A percentile compares a stretch with the other conserved stretches of the same genome.
Evolutionary conservation across 2,113 vertebrate genomes (phyloP).

Genomic region (Mesocricetus auratus): DNA sequence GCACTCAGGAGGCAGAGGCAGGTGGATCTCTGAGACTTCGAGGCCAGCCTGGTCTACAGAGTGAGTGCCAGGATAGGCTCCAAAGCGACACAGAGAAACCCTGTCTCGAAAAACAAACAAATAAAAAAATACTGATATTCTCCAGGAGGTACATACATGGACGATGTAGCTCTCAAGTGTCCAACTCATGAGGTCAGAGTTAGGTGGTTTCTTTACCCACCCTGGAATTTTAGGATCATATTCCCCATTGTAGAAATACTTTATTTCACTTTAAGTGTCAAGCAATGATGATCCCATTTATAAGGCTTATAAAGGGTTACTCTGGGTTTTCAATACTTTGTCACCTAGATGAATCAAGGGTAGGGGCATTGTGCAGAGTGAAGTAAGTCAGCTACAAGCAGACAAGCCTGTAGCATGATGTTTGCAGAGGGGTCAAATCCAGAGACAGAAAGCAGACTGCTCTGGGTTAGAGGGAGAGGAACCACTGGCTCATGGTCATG

Average conservation of each 20-base stretch:
- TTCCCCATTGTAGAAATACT: neutral
- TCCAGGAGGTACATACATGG: neutral
- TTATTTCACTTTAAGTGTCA: neutral
- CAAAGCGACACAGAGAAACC: no score
- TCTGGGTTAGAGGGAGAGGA: neutral
- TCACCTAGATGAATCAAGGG: neutral
- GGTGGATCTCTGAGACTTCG: no score
- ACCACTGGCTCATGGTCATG: neutral
- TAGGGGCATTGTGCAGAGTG: no score
- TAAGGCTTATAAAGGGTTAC: neutral
- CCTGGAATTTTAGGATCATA: neutral
- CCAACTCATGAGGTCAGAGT: neutral
- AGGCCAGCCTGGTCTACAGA: no score
- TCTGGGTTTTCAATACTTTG: neutral
- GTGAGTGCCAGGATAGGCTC: no score
- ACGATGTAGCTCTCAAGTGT: neutral
- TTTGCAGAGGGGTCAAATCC: neutral
- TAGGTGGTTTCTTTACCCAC: neutral
- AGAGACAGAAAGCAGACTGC: neutral
- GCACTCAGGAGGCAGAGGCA: no score
- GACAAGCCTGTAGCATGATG: neutral
- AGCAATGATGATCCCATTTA: neutral
- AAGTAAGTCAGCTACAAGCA: neutral
- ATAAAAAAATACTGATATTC: neutral
- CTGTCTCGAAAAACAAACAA: no score